Evolutionary conservation across 2,888 invertebrate species (phyloP).

Genomic region (Caenorhabditis sp.): DNA sequence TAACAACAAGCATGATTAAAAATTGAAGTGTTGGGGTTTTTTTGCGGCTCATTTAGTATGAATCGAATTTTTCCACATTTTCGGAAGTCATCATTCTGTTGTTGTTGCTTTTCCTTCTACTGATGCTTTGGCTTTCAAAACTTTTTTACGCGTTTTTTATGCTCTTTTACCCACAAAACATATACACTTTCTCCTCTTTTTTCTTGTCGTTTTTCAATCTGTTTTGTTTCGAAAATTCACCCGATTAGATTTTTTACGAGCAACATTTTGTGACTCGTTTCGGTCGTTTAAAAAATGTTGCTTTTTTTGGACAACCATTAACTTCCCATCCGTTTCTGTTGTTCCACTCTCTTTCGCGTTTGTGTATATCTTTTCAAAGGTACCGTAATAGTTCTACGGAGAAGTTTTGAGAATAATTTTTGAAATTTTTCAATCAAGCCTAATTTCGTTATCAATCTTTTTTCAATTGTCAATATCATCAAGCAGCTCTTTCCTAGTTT

Average conservation of each 20-base stretch:
- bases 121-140: neutral
- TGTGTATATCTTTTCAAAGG: no score
- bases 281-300: neutral
- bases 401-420: no score
- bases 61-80: neutral
- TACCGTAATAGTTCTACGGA: no score
- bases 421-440: no score
- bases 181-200: neutral
- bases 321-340: no score
- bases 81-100: neutral
- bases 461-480: no score
- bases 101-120: neutral
- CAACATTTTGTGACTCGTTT: neutral
- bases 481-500: no score
- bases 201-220: neutral
- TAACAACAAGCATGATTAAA: neutral
- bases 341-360: no score
- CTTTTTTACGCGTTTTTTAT: conserved; percentile 1
- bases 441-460: no score
- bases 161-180: neutral
- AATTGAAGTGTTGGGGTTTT: neutral
- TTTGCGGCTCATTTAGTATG: neutral
- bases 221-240: neutral
- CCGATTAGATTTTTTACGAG: neutral
- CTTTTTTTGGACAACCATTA: neutral